Percentiles rank a stretch among this genome's conserved stretches.
These are phyloP conservation scores for Hemicordylus capensis DNA, from an alignment of 2,113 vertebrate genomes.

Conservation along the genomic window DNA sequence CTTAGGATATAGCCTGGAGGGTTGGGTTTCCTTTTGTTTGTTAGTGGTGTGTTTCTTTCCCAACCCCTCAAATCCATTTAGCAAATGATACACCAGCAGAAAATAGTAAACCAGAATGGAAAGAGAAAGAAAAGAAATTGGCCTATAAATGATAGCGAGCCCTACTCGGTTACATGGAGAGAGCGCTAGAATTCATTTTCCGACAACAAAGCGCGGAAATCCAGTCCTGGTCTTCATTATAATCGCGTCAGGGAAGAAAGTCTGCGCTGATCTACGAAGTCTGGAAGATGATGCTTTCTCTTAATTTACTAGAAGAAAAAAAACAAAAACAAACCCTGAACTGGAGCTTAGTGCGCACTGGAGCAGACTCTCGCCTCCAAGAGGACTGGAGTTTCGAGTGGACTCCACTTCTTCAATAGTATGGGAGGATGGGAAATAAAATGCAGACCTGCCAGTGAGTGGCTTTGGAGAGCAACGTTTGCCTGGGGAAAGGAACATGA, in stretches of 20 bases:
- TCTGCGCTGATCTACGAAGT: background rate
- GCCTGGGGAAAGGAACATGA: background rate
- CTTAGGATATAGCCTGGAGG: background rate
- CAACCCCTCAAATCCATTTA: background rate
- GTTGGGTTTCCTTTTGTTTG: background rate
- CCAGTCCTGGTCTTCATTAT: background rate
- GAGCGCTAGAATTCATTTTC: background rate
- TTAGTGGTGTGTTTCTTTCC: background rate
- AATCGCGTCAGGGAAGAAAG: background rate
- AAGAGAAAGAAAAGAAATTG: background rate
- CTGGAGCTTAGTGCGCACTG: background rate
- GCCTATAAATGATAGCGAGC: accelerated
- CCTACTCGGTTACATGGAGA: background rate
- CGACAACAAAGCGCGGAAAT: background rate
- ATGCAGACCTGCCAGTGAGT: background rate
- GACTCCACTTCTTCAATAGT: background rate
- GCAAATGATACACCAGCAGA: background rate
- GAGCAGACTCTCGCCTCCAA: background rate
- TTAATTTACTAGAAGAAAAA: conserved; percentile 6
- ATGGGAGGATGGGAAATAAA: background rate
- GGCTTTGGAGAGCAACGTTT: background rate
- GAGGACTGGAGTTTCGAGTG: background rate
- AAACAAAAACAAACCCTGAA: conserved; percentile 1
- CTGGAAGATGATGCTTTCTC: background rate
- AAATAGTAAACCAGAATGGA: too few species aligned